phyloP scores from a whole-genome alignment of 1,140 invertebrate genomes.

The Pseudachorutes palmiensis region DNA sequence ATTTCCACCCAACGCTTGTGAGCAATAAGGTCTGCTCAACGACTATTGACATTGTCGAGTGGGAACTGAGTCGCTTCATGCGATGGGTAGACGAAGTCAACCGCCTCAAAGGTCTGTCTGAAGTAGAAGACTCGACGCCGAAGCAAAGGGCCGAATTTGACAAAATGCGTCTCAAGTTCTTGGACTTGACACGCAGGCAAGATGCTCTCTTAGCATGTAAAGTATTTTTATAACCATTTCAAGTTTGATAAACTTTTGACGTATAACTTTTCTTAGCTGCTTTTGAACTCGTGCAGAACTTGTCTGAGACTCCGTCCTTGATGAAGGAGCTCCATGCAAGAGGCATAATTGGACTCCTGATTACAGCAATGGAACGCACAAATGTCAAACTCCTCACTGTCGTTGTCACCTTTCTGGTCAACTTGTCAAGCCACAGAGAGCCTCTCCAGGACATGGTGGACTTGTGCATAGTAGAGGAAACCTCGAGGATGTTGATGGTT shows the following conservation, averaged over 20 bases:
- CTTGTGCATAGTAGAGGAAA: slow-evolving; percentile 43
- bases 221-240: slow-evolving; percentile 11
- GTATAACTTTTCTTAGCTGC: slow-evolving; percentile 49
- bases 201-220: slow-evolving; percentile 74
- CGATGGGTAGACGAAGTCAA: slow-evolving; percentile 87
- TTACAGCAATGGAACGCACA: slow-evolving; percentile 78
- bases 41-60: slow-evolving; percentile 92
- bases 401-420: slow-evolving; percentile 90
- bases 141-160: slow-evolving; percentile 43
- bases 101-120: slow-evolving; percentile 38
- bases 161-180: slow-evolving; percentile 67
- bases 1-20: slow-evolving; percentile 86
- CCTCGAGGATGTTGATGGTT: slow-evolving; percentile 43
- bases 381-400: slow-evolving; percentile 80
- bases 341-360: slow-evolving; percentile 77
- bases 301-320: slow-evolving; percentile 84
- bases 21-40: slow-evolving; percentile 72
- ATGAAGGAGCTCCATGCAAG: slow-evolving; percentile 97
- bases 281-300: slow-evolving; percentile 86
- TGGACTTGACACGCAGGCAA: slow-evolving; percentile 76
- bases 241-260: slow-evolving; percentile 19
- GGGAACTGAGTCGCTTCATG: slow-evolving; percentile 83
- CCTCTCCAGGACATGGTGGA: slow-evolving; percentile 63
- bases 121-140: slow-evolving; percentile 15
- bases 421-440: slow-evolving; percentile 85